Evolutionary conservation across 1,140 invertebrate species (phyloP).

Genomic region (Rhizoglyphus robini): DNA sequence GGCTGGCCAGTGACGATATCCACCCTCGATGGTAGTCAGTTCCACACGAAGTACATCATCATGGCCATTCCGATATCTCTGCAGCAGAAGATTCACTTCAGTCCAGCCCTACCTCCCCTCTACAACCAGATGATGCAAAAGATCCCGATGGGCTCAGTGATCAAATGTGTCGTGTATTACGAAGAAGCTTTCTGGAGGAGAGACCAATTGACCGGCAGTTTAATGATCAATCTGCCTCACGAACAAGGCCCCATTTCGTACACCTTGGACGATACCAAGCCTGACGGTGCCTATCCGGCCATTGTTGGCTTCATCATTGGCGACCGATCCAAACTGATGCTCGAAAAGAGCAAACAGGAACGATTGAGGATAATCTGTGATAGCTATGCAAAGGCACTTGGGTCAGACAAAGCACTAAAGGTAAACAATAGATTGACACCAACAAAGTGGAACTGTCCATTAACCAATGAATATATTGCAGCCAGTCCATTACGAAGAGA

Average conservation of each 20-base stretch:
- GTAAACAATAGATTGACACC: constrained; percentile 3
- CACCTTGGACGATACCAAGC: constrained; percentile 33
- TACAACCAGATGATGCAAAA: constrained; percentile 33
- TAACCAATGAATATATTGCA: too few species aligned
- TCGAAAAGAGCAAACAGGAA: background rate
- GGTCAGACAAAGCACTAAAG: constrained; percentile 11
- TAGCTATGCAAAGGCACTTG: constrained; percentile 21
- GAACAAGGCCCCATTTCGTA: constrained; percentile 25
- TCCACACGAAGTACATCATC: constrained; percentile 31
- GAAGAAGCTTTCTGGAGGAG: constrained; percentile 33
- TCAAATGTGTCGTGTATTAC: constrained; percentile 35
- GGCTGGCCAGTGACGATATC: constrained; percentile 24
- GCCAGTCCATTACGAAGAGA: constrained; percentile 32
- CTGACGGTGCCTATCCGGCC: constrained; percentile 32
- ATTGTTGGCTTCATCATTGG: constrained; percentile 29
- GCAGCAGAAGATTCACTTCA: constrained; percentile 33
- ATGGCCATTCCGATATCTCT: constrained; percentile 31
- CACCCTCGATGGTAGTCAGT: constrained; percentile 25
- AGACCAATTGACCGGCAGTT: constrained; percentile 26
- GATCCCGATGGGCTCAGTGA: constrained; percentile 34
- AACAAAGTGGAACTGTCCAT: background rate
- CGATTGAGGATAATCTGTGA: constrained; percentile 12
- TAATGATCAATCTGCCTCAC: constrained; percentile 12
- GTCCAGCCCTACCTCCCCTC: constrained; percentile 30
- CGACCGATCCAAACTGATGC: background rate